These are phyloP conservation scores for Adelphocoris suturalis DNA, from an alignment of 2,888 invertebrate species.

Conservation along the genomic window DNA sequence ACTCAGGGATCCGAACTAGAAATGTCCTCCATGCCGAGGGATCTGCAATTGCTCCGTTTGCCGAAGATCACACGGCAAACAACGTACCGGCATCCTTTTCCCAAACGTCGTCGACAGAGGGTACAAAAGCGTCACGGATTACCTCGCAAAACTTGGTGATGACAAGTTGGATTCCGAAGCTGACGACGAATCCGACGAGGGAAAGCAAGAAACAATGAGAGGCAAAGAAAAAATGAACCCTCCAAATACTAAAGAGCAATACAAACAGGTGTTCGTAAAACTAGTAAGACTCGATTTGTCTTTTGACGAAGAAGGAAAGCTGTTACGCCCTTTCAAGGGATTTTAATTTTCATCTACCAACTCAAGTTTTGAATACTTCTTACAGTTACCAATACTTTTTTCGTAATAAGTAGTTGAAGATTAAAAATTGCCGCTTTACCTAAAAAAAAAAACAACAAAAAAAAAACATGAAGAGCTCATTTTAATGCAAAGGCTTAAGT, in stretches of 20 bases:
- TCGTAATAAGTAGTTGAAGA: too few relatives aligned
- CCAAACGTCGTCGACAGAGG: constrained; percentile 79
- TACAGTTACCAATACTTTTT: too few relatives aligned
- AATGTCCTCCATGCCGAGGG: constrained; percentile 82
- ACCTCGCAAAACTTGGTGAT: constrained; percentile 74
- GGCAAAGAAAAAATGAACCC: neutral
- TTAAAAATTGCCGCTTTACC: too few relatives aligned
- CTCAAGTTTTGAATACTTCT: too few relatives aligned
- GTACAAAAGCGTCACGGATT: constrained; percentile 79
- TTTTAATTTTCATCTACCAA: neutral
- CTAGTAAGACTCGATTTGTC: neutral
- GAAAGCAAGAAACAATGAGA: too few relatives aligned
- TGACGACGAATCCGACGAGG: constrained; percentile 45
- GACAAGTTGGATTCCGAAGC: neutral
- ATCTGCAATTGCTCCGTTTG: constrained; percentile 81
- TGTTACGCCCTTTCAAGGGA: neutral
- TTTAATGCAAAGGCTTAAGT: too few relatives aligned
- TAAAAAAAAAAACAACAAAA: too few relatives aligned
- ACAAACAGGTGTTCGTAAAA: neutral
- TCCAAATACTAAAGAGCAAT: neutral
- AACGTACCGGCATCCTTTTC: constrained; percentile 79
- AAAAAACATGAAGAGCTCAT: too few relatives aligned
- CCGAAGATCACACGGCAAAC: constrained; percentile 79
- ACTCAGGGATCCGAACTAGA: constrained; percentile 79
- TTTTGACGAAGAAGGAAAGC: neutral